Base-by-base conservation (phyloP, 1,140 invertebrate species). In the Leptoteleia sp. region DNA sequence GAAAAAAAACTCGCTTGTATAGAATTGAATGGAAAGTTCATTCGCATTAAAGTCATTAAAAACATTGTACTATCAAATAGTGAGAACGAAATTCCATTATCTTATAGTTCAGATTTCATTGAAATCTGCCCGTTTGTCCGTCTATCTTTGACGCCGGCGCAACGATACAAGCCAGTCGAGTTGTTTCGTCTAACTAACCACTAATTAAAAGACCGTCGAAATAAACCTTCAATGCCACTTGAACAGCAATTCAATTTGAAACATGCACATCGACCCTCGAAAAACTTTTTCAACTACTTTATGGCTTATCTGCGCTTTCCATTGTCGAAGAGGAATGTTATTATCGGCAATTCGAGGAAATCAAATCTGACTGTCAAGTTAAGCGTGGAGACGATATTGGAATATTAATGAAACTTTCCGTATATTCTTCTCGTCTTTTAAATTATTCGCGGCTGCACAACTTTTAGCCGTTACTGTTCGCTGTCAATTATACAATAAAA, bases 381-480 rank as follows among this genome's bases (percentile, higher is more conserved):
- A 57, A 65, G 35, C 52, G 25, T 50, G 22, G 17, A 57, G 19
- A 57, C 52, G 52, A 42, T 67, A 75, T 75, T 75, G 59, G 61
- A 75, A 57, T 75, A 65, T 75, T 75, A 75, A 75, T 75, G 71
- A 65, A 75, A 75, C 57, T 42, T 48, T 55, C 40, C 48, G 42
- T 48, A 72, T 45, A 38, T 17, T 25, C 17, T 8, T 19, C 29
- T 42, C 33, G 57, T 48, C 50, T 55, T 55, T 8, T 29, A 33
- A 48, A 62, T 38, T 35, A 59, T 19, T 33, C 4, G 22, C 4
- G n/a, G 8, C 31, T 12, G 11, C 12, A 9, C 22, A 52, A 52
- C 25, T 13, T 52, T 52, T 50, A 19, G 15, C 22, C 40, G 8
- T 8, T 22, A 22, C 5, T 5, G 5, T 3, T 3, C 5, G 19